Percentiles rank a stretch among this genome's conserved stretches.
Evolutionary conservation across 1,140 invertebrate genomes (phyloP).

Genomic region (Diorhabda carinulata): DNA sequence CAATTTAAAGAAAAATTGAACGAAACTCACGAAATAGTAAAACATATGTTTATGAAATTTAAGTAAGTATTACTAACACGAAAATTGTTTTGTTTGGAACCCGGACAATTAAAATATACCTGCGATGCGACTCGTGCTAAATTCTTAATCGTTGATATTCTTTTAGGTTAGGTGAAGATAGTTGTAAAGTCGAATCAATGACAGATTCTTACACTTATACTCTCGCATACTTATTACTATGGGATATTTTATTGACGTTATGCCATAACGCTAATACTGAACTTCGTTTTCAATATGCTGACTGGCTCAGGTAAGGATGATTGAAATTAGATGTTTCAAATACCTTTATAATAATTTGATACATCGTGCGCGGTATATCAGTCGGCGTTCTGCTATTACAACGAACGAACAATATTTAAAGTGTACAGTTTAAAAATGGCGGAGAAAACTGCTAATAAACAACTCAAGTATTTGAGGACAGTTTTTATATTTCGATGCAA

Average conservation of each 20-base stretch:
- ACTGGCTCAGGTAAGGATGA: constrained; percentile 57
- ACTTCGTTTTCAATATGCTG: constrained; percentile 67
- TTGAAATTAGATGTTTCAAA: no score
- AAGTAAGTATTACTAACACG: constrained; percentile 48
- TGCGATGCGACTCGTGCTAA: no score
- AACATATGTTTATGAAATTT: constrained; percentile 54
- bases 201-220: constrained; percentile 61
- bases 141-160: constrained; percentile 12
- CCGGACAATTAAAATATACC: no score
- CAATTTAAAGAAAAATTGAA: constrained; percentile 54
- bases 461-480: no score
- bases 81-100: no score
- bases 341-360: no score
- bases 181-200: constrained; percentile 56
- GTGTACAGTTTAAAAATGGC: no score
- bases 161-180: constrained; percentile 57
- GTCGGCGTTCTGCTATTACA: no score
- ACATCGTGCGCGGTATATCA: no score
- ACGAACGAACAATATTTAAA: no score
- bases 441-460: no score
- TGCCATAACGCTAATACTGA: constrained; percentile 63
- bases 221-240: constrained; percentile 67
- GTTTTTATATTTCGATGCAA: no score
- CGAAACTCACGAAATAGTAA: constrained; percentile 51
- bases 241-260: constrained; percentile 68